Base-by-base conservation (phyloP, 2,888 invertebrate species). In the Pecten maximus region DNA sequence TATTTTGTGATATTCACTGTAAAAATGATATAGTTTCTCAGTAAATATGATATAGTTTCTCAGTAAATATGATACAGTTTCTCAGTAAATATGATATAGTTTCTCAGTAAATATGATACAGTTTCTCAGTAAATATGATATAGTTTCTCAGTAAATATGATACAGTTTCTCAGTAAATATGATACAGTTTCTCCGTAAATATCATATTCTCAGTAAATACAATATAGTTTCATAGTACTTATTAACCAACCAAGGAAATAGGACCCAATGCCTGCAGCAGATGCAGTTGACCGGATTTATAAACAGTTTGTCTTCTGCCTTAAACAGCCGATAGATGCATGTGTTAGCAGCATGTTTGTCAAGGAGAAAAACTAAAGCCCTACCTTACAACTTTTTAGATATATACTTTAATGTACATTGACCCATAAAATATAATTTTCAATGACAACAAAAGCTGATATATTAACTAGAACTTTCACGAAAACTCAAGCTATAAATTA, bases 361-460 rank as follows among this genome's bases (percentile, higher is more conserved):
- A 15, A 74, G 74, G 28, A 44, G 74, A 35, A 74, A 54, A 74
- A 74, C 74, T 74, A 35, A 74, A 74, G 74, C 2, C 23, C 28
- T 28, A 23, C 35, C 74, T 28, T 10, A 2, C 2, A 23, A 54
- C 54, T 54, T 54, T 48, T 54, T 23, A 54, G 54, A 54, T 88
- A 60, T n/a, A 89, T n/a, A n/a, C n/a, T n/a, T n/a, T n/a, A n/a
- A n/a, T n/a, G n/a, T n/a, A n/a, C 40, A 40, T 28, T 89, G 89
- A 89, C 35, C 89, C 74, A 28, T 89, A 89, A 89, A 89, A 89
- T 89, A 39, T 60, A 40, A 60, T 89, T 89, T 89, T 86, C 86
- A 60, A 86, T 40, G 4, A 28, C 86, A 40, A 35, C 40, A 89
- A 74, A 89, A 89, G 86, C 44, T 28, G 86, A 28, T 54, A 89